Base-by-base conservation (phyloP, 2,113 vertebrate genomes). In the Nannobrachium achirus region DNA sequence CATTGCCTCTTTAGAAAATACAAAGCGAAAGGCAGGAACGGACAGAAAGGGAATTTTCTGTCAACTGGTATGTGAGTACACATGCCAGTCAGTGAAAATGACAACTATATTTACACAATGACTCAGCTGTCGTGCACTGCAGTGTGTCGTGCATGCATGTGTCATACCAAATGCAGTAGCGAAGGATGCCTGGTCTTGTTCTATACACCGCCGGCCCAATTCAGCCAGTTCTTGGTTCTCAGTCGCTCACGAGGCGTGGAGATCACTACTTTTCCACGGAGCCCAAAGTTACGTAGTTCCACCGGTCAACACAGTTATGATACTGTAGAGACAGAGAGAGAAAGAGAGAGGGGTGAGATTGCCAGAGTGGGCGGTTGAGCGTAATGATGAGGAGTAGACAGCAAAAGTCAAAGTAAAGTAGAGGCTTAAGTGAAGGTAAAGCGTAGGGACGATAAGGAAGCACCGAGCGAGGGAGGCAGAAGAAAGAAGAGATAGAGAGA, bases 61-160 rank as follows among this genome's bases (percentile, higher is more conserved):
- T n/a, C n/a, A n/a, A n/a, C n/a, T n/a, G n/a, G n/a, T n/a, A n/a
- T 85, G 83, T 60, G 75, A 66, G 42, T 73, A 55, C 13, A 63
- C 72, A 63, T 73, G 66, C 51, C 19, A 55, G 14, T 55, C 75
- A 79, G 56, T 77, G 81, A 64, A 71, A 62, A 33, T 67, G 62
- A 33, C 70, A 71, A 63, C 66, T 75, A n/a, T n/a, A n/a, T n/a
- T n/a, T n/a, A n/a, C n/a, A n/a, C 67, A 75, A 82, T 56, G 75
- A 82, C 77, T 84, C 67, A 1, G 49, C 65, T 65, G 67, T 84
- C 69, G 80, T 25, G 20, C 70, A 75, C 79, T 84, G 14, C n/a
- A 14, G 3, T 13, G 10, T 48, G n/a, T 2, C 2, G 44, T 46
- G 14, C n/a, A n/a, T n/a, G n/a, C n/a, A n/a, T n/a, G n/a, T n/a